phyloP scores from a whole-genome alignment of 2,113 vertebrate species.

The Platichthys stellatus region DNA sequence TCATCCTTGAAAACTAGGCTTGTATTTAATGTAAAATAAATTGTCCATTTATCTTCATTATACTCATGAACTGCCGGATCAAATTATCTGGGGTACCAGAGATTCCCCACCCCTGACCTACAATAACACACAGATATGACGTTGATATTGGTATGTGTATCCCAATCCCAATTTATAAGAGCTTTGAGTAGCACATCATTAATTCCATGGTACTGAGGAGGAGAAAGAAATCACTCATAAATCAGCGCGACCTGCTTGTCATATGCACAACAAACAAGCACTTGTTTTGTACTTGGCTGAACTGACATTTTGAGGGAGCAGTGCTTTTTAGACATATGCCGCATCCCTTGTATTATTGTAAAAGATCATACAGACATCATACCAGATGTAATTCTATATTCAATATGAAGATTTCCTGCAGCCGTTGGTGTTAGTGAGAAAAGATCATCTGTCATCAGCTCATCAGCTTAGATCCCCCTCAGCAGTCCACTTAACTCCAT shows the following conservation, averaged over 20 bases:
- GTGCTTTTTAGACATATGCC: neutral
- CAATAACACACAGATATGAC: too few relatives aligned
- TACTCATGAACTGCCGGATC: too few relatives aligned
- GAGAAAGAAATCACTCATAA: neutral
- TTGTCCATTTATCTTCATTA: too few relatives aligned
- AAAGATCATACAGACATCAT: neutral
- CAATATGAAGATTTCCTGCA: conserved; percentile 21
- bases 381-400: conserved; percentile 2
- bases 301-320: neutral
- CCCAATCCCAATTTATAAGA: too few relatives aligned
- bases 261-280: too few relatives aligned
- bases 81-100: too few relatives aligned
- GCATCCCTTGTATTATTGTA: neutral
- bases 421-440: conserved; percentile 17
- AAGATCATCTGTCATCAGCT: conserved; percentile 13
- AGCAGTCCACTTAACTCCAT: neutral
- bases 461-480: conserved; percentile 11
- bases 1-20: too few relatives aligned
- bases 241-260: neutral
- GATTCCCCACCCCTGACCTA: too few relatives aligned
- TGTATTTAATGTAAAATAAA: too few relatives aligned
- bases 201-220: neutral
- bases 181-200: neutral
- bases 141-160: too few relatives aligned
- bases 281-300: neutral